Evolutionary conservation across 2,888 invertebrate species (phyloP).

Genomic region (Sarcophaga carnaria): DNA sequence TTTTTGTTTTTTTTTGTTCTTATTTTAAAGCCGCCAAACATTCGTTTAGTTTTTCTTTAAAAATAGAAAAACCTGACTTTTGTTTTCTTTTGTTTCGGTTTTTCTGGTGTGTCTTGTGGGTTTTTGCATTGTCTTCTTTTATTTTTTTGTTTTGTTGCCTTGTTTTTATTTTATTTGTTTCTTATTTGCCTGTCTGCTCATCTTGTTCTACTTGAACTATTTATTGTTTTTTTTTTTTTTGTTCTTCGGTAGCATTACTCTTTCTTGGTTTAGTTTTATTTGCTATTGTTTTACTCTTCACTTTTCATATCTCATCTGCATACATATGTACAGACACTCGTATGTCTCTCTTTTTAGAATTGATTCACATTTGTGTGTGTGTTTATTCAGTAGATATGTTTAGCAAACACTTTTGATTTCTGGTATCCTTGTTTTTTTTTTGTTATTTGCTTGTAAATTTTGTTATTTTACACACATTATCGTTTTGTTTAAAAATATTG

Average conservation of each 20-base stretch:
- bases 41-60: constrained; percentile 6
- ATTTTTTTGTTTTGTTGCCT: constrained; percentile 11
- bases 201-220: not conserved
- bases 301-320: not conserved
- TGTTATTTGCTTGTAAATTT: constrained; percentile 25
- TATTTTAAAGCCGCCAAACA: constrained; percentile 13
- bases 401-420: constrained; percentile 16
- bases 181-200: not conserved
- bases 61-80: too few relatives aligned
- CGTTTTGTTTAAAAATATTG: constrained; percentile 8
- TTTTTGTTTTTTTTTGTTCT: not conserved
- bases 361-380: too few relatives aligned
- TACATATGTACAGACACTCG: too few relatives aligned
- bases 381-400: not conserved
- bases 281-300: not conserved
- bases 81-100: not conserved
- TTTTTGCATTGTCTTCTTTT: constrained; percentile 1
- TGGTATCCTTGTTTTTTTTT: not conserved
- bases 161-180: constrained; percentile 4
- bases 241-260: too few relatives aligned
- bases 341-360: too few relatives aligned
- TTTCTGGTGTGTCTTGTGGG: not conserved
- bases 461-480: constrained; percentile 11
- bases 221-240: not conserved
- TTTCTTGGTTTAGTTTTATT: too few relatives aligned